Percentiles rank a stretch among this genome's conserved stretches.
phyloP scores from a whole-genome alignment of 1,140 invertebrate genomes.

The Olivierus martensii region DNA sequence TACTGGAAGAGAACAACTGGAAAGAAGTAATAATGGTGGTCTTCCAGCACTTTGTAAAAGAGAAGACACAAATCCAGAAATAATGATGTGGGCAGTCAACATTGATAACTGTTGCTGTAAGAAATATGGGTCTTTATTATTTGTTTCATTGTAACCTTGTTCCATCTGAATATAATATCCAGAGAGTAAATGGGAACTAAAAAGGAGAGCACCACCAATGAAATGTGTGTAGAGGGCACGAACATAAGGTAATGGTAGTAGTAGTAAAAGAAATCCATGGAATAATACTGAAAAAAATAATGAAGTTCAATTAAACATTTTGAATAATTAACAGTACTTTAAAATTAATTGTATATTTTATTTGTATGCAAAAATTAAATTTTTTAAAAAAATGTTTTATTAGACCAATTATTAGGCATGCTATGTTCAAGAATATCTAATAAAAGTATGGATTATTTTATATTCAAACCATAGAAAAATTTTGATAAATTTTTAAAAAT shows the following conservation, averaged over 20 bases:
- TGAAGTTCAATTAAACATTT: neutral
- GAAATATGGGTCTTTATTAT: conserved; percentile 25
- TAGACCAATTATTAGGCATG: too few relatives aligned
- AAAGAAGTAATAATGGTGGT: conserved; percentile 28
- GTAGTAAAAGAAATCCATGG: conserved; percentile 35
- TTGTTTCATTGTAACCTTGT: conserved; percentile 21
- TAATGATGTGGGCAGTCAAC: conserved; percentile 31
- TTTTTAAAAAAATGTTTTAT: too few relatives aligned
- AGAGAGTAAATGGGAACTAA: conserved; percentile 33
- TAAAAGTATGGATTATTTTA: too few relatives aligned
- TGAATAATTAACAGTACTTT: neutral
- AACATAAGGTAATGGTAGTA: conserved; percentile 35
- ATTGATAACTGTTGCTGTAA: conserved; percentile 28
- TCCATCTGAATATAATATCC: conserved; percentile 31
- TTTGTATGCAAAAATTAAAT: too few relatives aligned
- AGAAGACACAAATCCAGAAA: conserved; percentile 32
- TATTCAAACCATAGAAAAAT: too few relatives aligned
- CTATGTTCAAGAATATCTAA: too few relatives aligned
- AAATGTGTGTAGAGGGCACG: conserved; percentile 39
- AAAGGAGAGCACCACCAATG: conserved; percentile 32
- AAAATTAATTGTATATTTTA: too few relatives aligned
- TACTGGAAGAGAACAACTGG: conserved; percentile 35
- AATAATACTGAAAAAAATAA: conserved; percentile 32
- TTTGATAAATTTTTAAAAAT: too few relatives aligned
- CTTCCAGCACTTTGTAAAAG: conserved; percentile 35